Conservation (phyloP, 2,888 invertebrate species). For the Mongoloraphidia duomilia region DNA sequence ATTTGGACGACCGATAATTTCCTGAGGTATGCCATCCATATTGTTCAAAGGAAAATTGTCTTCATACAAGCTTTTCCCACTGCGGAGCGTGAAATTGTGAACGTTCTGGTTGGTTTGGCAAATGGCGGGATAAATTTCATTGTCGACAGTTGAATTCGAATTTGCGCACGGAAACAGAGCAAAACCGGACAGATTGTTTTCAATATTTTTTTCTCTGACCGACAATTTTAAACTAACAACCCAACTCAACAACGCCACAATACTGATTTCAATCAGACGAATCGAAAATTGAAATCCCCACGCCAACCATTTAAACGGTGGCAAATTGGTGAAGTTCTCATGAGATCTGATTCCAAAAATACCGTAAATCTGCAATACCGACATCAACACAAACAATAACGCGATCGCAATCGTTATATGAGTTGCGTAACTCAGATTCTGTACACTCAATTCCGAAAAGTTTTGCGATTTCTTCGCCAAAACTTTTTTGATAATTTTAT, state of each 20-base stretch:
- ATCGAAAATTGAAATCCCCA: conserved; percentile 84
- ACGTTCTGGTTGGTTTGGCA: conserved; percentile 76
- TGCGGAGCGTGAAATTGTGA: conserved; percentile 66
- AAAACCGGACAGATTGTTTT: conserved; percentile 54
- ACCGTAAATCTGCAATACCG: conserved; percentile 72
- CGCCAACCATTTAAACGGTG: conserved; percentile 72
- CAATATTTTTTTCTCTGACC: conserved; percentile 55
- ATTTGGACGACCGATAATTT: conserved; percentile 33
- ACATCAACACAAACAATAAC: conserved; percentile 67
- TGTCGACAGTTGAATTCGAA: conserved; percentile 71
- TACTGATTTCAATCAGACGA: conserved; percentile 72
- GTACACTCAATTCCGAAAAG: conserved; percentile 58
- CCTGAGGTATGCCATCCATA: conserved; percentile 28
- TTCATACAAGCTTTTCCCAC: conserved; percentile 64
- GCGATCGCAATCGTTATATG: conserved; percentile 82
- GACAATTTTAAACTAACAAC: conserved; percentile 57
- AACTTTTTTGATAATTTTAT: conserved; percentile 60
- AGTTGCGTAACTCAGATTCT: conserved; percentile 73
- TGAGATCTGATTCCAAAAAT: conserved; percentile 45
- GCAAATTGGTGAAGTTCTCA: conserved; percentile 35
- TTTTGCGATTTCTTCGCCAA: conserved; percentile 64
- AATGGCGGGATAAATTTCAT: conserved; percentile 72
- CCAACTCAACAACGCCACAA: conserved; percentile 73
- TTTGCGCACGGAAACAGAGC: conserved; percentile 71
- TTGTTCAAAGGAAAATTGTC: conserved; percentile 40